Evolutionary conservation across 2,888 invertebrate species (phyloP).

Genomic region (Pilophorus perplexus): DNA sequence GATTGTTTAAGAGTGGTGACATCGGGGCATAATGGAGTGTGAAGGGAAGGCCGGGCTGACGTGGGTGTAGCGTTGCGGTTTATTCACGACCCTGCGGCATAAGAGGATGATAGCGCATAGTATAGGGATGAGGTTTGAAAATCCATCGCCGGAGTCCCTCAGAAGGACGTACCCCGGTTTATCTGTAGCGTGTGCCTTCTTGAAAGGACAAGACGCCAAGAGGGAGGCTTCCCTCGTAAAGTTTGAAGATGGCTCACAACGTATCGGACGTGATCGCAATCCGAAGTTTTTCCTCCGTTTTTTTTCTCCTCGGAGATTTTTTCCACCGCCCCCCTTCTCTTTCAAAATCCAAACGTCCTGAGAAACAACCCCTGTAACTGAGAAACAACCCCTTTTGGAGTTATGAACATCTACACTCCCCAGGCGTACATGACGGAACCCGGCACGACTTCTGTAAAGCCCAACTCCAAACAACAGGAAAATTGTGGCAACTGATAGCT

Average conservation of each 20-base stretch:
- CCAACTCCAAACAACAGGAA: too few species aligned
- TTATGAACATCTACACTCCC: conserved; percentile 5
- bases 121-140: conserved; percentile 1
- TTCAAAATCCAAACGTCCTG: not conserved
- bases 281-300: conserved; percentile 8
- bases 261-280: conserved; percentile 34
- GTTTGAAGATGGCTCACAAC: conserved; percentile 31
- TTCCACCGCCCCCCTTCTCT: not conserved
- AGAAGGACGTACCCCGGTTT: not conserved
- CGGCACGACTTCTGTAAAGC: not conserved
- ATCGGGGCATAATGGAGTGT: conserved; percentile 35
- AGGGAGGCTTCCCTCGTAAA: too few species aligned
- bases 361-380: too few species aligned
- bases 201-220: too few species aligned
- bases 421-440: not conserved
- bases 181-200: conserved; percentile 8
- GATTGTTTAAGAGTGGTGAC: conserved; percentile 33
- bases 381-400: not conserved
- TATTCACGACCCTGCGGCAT: conserved; percentile 32
- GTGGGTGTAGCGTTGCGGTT: conserved; percentile 36
- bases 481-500: too few species aligned
- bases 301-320: not conserved
- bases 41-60: conserved; percentile 20
- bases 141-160: too few species aligned
- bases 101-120: too few species aligned